Conservation (phyloP, 2,888 invertebrate species). For the Scaptomyza flava region DNA sequence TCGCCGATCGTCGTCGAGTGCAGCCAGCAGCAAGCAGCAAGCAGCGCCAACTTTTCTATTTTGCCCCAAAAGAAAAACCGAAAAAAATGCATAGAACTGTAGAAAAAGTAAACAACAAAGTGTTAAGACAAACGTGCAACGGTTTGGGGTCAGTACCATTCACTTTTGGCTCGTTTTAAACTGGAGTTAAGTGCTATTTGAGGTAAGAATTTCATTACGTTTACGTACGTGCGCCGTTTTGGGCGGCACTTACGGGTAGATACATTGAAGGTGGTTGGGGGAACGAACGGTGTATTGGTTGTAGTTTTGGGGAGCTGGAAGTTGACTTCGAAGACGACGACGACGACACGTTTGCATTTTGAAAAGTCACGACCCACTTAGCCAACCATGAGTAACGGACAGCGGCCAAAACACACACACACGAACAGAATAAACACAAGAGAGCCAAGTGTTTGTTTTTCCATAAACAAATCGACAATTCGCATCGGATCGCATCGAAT, state of each 20-base stretch:
- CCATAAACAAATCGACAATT: constrained; percentile 72
- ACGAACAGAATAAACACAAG: constrained; percentile 19
- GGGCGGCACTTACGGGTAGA: constrained; percentile 39
- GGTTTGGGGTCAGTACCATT: constrained; percentile 78
- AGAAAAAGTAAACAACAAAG: constrained; percentile 76
- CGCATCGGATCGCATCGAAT: constrained; percentile 30
- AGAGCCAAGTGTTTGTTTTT: constrained; percentile 73
- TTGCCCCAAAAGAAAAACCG: constrained; percentile 51
- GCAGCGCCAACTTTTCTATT: constrained; percentile 69
- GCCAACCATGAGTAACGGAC: constrained; percentile 78
- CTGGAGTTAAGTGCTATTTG: constrained; percentile 79
- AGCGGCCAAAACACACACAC: constrained; percentile 56
- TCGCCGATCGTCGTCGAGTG: constrained; percentile 54
- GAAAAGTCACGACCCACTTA: constrained; percentile 79
- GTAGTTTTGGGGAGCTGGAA: constrained; percentile 37
- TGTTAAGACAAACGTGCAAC: constrained; percentile 77
- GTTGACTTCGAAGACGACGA: constrained; percentile 57
- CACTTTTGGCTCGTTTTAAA: constrained; percentile 79
- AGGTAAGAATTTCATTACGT: constrained; percentile 79
- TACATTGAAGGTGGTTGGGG: constrained; percentile 2
- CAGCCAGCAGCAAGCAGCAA: constrained; percentile 21
- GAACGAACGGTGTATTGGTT: constrained; percentile 1
- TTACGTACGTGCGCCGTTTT: constrained; percentile 72
- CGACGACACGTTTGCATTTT: constrained; percentile 77
- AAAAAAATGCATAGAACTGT: constrained; percentile 61